phyloP scores from a whole-genome alignment of 2,113 vertebrate species.

The Piaya cayana region DNA sequence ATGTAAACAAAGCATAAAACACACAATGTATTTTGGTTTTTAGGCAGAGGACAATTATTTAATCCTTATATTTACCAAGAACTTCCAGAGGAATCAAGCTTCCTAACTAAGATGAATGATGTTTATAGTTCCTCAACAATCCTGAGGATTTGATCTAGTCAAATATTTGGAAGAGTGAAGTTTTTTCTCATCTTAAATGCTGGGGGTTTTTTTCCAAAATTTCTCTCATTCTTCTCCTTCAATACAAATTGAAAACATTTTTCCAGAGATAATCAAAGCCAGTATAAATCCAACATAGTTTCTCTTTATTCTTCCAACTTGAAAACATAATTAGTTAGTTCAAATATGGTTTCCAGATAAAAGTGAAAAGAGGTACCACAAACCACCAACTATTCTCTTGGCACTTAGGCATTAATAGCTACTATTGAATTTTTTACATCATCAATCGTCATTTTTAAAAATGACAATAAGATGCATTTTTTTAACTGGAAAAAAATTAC shows the following conservation, averaged over 20 bases:
- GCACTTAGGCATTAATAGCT: not conserved
- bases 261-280: not conserved
- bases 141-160: not conserved
- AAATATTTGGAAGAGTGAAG: not conserved
- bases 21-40: not conserved
- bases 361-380: not conserved
- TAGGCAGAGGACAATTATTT: not conserved
- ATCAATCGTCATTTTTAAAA: not conserved
- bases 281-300: not conserved
- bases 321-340: not conserved
- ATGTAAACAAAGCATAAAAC: not conserved
- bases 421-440: not conserved
- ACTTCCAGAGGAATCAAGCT: not conserved
- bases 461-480: not conserved
- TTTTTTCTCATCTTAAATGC: not conserved
- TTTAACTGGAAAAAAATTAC: not conserved
- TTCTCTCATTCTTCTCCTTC: not conserved
- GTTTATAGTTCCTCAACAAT: not conserved
- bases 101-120: not conserved
- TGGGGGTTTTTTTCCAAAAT: fast-evolving
- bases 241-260: not conserved
- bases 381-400: not conserved
- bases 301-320: not conserved
- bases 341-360: not conserved
- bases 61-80: not conserved